Conservation (phyloP, 2,113 vertebrate species). For the Propithecus coquereli region DNA sequence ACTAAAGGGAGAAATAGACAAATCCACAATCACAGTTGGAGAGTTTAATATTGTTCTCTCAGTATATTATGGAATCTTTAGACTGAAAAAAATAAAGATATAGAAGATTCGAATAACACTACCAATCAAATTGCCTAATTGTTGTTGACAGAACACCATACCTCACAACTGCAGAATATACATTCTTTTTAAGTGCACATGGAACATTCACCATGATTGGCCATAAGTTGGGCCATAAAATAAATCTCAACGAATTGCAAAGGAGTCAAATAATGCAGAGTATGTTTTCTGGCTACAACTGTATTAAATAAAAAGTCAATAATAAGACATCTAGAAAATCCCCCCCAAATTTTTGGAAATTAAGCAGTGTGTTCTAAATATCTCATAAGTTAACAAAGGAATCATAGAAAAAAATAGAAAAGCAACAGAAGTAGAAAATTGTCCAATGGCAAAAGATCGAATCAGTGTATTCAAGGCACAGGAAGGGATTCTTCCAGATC, state of each 20-base stretch:
- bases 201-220: background rate
- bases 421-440: too few species aligned
- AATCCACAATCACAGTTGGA: background rate
- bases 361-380: background rate
- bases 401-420: background rate
- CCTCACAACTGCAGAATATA: background rate
- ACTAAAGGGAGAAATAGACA: background rate
- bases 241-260: background rate
- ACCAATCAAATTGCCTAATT: background rate
- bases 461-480: too few species aligned
- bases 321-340: background rate
- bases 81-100: background rate
- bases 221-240: background rate
- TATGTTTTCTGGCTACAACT: background rate
- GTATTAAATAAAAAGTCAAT: background rate
- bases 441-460: too few species aligned
- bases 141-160: background rate
- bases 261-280: background rate
- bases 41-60: background rate
- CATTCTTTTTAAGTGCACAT: background rate
- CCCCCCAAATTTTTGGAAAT: background rate
- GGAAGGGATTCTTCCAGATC: too few species aligned
- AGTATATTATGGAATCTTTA: background rate
- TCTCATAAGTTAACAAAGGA: background rate
- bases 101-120: background rate